Evolutionary conservation across 2,888 invertebrate species (phyloP).

Genomic region (Halictus quadricinctus): DNA sequence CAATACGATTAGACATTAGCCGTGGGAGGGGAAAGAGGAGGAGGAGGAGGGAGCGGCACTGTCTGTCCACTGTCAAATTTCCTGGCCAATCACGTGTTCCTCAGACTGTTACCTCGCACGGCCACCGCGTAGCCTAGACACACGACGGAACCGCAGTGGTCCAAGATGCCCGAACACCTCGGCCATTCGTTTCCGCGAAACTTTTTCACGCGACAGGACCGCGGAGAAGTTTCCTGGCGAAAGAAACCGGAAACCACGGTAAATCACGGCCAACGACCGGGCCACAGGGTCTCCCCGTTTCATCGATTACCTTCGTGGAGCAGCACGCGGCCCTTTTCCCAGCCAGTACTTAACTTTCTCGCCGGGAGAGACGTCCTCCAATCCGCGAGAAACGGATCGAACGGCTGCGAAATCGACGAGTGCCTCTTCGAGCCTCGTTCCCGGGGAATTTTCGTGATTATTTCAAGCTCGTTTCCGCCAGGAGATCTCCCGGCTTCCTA

Average conservation of each 20-base stretch:
- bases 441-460: conserved; percentile 41
- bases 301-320: conserved; percentile 59
- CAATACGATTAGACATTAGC: conserved; percentile 67
- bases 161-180: neutral
- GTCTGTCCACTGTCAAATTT: conserved; percentile 74
- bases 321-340: conserved; percentile 35
- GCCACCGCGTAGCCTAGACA: neutral
- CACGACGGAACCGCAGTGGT: neutral
- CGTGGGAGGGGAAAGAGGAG: conserved; percentile 59
- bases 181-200: neutral
- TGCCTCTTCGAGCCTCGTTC: conserved; percentile 21
- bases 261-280: conserved; percentile 38
- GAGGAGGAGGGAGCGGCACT: conserved; percentile 55
- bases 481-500: conserved; percentile 13
- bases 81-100: conserved; percentile 34
- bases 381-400: conserved; percentile 52
- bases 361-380: conserved; percentile 23
- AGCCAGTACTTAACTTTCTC: conserved; percentile 52
- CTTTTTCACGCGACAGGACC: neutral
- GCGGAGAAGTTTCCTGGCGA: neutral
- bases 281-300: conserved; percentile 38
- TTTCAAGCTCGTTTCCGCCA: conserved; percentile 28
- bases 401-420: neutral
- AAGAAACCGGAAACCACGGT: neutral
- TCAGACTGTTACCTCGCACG: neutral